Evolutionary conservation across 2,797 vertebrate genomes (phyloP).

Genomic region (Manis crassicaudata): DNA sequence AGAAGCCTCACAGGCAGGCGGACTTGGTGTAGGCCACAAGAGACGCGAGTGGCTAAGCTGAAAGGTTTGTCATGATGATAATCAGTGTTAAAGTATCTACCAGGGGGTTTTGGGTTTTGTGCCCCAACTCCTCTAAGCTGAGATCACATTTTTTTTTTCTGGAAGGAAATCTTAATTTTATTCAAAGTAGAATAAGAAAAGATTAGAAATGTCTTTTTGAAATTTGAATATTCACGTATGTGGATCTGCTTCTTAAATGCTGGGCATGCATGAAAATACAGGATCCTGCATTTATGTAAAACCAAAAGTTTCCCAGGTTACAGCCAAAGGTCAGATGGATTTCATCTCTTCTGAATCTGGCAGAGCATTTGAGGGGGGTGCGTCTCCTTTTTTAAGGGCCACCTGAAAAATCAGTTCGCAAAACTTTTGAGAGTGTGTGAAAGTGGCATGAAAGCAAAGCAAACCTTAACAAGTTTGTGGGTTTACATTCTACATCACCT

Average conservation of each 20-base stretch:
- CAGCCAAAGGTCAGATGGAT: constrained; percentile 26
- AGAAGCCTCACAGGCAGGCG: constrained; percentile 68
- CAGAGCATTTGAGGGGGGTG: neutral
- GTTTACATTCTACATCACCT: constrained; percentile 89
- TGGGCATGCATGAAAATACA: neutral
- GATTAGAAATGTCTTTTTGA: constrained; percentile 43
- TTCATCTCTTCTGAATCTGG: constrained; percentile 66
- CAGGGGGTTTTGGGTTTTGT: constrained; percentile 48
- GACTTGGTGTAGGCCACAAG: constrained; percentile 49
- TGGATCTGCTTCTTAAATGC: constrained; percentile 39
- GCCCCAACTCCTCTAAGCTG: neutral
- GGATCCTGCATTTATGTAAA: constrained; percentile 31
- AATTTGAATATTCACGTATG: constrained; percentile 39
- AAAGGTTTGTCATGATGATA: constrained; percentile 78
- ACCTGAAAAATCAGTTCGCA: constrained; percentile 86
- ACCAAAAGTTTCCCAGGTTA: constrained; percentile 43
- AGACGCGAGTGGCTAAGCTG: constrained; percentile 58
- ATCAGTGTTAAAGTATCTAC: constrained; percentile 63
- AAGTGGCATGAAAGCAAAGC: constrained; percentile 88
- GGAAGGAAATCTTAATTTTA: constrained; percentile 64
- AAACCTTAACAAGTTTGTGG: constrained; percentile 89
- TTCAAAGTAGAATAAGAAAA: constrained; percentile 38
- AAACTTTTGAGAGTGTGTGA: constrained; percentile 88
- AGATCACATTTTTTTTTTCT: neutral
- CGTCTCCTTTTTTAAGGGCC: constrained; percentile 74